Percentiles rank a stretch among this genome's conserved stretches.
These are phyloP conservation scores for Otocyon megalotis DNA, from an alignment of 2,113 vertebrate species.

Conservation along the genomic window DNA sequence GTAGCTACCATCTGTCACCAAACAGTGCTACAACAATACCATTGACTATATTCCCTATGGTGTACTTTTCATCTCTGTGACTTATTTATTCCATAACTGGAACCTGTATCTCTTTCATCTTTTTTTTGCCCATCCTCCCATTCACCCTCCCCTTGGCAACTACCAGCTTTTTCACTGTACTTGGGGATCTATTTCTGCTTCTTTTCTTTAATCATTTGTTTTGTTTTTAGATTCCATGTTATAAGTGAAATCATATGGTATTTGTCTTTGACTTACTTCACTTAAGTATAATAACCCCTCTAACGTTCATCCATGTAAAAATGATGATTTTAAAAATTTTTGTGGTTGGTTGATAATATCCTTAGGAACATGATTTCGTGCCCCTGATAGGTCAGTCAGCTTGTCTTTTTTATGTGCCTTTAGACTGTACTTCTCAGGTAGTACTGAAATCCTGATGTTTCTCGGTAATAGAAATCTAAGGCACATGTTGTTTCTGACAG, in stretches of 20 bases:
- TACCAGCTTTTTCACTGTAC: background rate
- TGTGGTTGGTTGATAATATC: slow-evolving; percentile 35
- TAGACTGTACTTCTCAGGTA: background rate
- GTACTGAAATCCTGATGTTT: background rate
- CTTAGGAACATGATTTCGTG: slow-evolving; percentile 35
- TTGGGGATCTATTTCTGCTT: background rate
- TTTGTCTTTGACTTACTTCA: background rate
- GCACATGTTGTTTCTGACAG: background rate
- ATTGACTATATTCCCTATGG: background rate
- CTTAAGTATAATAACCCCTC: background rate
- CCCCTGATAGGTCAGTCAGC: background rate
- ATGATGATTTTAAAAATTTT: slow-evolving; percentile 2
- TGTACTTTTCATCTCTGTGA: background rate
- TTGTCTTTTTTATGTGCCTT: slow-evolving; percentile 14
- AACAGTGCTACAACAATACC: background rate
- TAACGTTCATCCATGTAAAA: background rate
- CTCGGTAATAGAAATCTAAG: background rate
- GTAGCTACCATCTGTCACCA: background rate
- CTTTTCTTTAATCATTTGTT: background rate
- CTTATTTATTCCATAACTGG: background rate
- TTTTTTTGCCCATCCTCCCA: background rate
- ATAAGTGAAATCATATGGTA: background rate
- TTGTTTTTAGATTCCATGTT: background rate
- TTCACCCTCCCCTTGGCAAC: background rate
- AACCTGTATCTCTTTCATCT: background rate